Evolutionary conservation across 2,888 invertebrate species (phyloP), one percentile per base, ranked within the genome.

Genomic region (Ceramica pisi): DNA sequence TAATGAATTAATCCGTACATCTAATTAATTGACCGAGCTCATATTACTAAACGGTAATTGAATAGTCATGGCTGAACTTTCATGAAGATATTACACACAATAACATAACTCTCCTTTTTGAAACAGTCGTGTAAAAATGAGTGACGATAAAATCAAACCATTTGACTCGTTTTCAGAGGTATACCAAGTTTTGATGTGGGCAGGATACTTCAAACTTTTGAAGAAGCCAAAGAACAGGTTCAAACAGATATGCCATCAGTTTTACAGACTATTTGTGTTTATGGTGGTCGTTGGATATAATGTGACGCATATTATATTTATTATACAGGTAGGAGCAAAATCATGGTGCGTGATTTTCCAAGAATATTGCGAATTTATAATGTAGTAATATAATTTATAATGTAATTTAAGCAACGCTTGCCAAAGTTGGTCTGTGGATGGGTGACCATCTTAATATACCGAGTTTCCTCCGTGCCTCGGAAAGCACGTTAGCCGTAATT

Each of bases 81-180:
- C 16, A 51, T 14, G 38, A 38, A 63, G 64, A 50, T 9, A 19
- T 73, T 23, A 80, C 50, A 44, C 31, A 23, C 14, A n/a, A 50
- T 2, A 57, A 21, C 21, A 56, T 38, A 41, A 23, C 0, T 35
- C 1, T 41, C 9, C 2, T 26, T 78, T 50, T 51, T 26, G 7
- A 10, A 61, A 26, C 41, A 41, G 51, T 62, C 8, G 19, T 3
- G 16, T 26, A 46, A 64, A 53, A 68, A 86, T 87, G 85, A 59
- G n/a, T 62, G 59, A 67, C 0, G 71, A 76, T 72, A 84, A 80
- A 78, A 75, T 85, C 6, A 78, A 67, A 8, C 90, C 91, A 7
- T 87, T 89, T 71, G 87, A 91, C 65, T 87, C 90, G 9, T 90
- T 91, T 71, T 35, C 70, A 19, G 62, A 60, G 21, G 80, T 85